phyloP scores from a whole-genome alignment of 2,888 invertebrate species.

The Apoda limacodes region DNA sequence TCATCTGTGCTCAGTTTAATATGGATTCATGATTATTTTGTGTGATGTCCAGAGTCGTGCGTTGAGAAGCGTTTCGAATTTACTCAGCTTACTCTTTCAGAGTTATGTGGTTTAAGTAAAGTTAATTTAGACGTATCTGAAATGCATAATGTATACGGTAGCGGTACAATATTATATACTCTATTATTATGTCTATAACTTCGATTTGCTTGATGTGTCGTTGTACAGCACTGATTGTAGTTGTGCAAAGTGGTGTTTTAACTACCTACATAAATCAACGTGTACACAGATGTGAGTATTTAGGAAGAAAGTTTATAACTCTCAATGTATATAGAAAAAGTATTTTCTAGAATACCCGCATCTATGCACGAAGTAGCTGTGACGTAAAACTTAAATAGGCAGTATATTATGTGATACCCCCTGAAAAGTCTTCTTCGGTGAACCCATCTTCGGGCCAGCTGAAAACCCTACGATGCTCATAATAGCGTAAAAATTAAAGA shows the following conservation, averaged over 20 bases:
- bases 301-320: too few species aligned
- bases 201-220: conserved; percentile 38
- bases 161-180: conserved; percentile 26
- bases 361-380: conserved; percentile 61
- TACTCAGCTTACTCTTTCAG: conserved; percentile 59
- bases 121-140: conserved; percentile 60
- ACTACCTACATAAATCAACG: conserved; percentile 53
- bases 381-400: conserved; percentile 27
- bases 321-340: too few species aligned
- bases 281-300: conserved; percentile 68
- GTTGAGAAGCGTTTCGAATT: conserved; percentile 71
- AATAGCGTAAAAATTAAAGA: conserved; percentile 60
- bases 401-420: conserved; percentile 42
- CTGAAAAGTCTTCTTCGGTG: conserved; percentile 47
- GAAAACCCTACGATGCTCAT: conserved; percentile 64
- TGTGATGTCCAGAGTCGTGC: conserved; percentile 70
- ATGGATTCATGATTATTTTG: conserved; percentile 66
- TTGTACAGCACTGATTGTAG: conserved; percentile 51
- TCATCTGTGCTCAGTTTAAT: conserved; percentile 68
- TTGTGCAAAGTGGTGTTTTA: conserved; percentile 66
- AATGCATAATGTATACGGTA: conserved; percentile 62
- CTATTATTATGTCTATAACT: conserved; percentile 44
- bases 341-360: conserved; percentile 66
- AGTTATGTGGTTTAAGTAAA: conserved; percentile 60
- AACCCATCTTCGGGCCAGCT: conserved; percentile 54